phyloP scores from a whole-genome alignment of 2,888 invertebrate species.

The Pseudanteris insignis region DNA sequence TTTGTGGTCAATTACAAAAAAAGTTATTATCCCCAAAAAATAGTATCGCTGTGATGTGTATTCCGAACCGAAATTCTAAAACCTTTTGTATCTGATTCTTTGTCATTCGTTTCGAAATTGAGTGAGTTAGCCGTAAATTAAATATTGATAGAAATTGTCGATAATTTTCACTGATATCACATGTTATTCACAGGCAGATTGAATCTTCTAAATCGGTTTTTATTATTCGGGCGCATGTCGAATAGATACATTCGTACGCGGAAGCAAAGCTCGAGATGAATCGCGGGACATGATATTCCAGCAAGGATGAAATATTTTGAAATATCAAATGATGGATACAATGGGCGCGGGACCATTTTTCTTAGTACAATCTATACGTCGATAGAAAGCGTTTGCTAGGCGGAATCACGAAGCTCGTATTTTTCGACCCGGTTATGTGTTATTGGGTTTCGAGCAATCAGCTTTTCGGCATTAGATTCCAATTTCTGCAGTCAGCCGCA shows the following conservation, averaged over 20 bases:
- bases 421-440: constrained; percentile 12
- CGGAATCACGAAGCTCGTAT: constrained; percentile 6
- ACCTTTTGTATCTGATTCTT: too few relatives aligned
- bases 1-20: too few relatives aligned
- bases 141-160: too few relatives aligned
- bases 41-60: too few relatives aligned
- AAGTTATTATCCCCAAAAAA: too few relatives aligned
- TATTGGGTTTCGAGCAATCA: constrained; percentile 13
- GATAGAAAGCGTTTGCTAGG: constrained; percentile 3
- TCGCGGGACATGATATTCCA: constrained; percentile 1
- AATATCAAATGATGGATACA: constrained; percentile 8
- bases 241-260: background rate
- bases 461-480: constrained; percentile 5
- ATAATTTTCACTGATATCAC: too few relatives aligned
- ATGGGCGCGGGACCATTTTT: constrained; percentile 1
- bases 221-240: too few relatives aligned
- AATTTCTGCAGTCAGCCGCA: constrained; percentile 12
- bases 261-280: constrained; percentile 1
- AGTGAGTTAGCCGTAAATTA: too few relatives aligned
- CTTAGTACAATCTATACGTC: constrained; percentile 16
- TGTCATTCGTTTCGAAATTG: too few relatives aligned
- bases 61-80: too few relatives aligned
- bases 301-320: constrained; percentile 3
- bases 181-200: too few relatives aligned
- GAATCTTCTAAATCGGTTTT: too few relatives aligned